Base-by-base conservation (phyloP, 2,113 vertebrate species). In the Myanophis thanlyinensis region DNA sequence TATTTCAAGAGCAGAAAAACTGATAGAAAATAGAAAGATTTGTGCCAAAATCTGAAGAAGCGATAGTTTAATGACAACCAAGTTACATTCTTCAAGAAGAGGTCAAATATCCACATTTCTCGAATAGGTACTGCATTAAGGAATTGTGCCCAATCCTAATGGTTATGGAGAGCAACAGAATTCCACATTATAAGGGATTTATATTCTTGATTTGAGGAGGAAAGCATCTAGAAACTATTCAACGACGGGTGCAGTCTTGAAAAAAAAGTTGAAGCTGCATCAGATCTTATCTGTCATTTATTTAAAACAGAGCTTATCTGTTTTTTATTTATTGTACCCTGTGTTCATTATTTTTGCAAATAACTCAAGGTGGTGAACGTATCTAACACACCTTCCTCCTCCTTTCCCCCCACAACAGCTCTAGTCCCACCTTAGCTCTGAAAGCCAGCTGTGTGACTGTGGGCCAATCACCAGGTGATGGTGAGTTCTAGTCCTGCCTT, bases 261-360 rank as follows among this genome's bases (percentile, higher is more conserved):
- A 6, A 5, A 93, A 94, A 91, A 6, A 92, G 51, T 51, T 87
- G 85, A 51, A 91, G 88, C 86, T 56, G 40, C 80, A 51, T 90
- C 91, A 62, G 91, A 18, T 85, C 88, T 93, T 91, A 88, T 86
- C 90, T 91, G 89, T 67, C 85, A n/a, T 90, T 56, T 27, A 56
- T 56, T 56, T 56, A 27, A 53, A 53, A 53, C 89, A 73, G 91
- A 12, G 62, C 88, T 90, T 91, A 86, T 86, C 91, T 91, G 89
- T 67, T 85, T 15, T 56, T 25, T 56, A 54, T 54, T 23, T 54
- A 3, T 62, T n/a, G 27, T n/a, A 13, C 13, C 59, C 27, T 30
- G 11, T n/a, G 59, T 11, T 62, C n/a, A n/a, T 62, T 62, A 30
- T 35, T 49, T 49, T 22, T 73, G n/a, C 67, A 87, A 62, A 62